These are phyloP conservation scores for Selenia dentaria DNA, from an alignment of 2,888 invertebrate species.

Conservation along the genomic window DNA sequence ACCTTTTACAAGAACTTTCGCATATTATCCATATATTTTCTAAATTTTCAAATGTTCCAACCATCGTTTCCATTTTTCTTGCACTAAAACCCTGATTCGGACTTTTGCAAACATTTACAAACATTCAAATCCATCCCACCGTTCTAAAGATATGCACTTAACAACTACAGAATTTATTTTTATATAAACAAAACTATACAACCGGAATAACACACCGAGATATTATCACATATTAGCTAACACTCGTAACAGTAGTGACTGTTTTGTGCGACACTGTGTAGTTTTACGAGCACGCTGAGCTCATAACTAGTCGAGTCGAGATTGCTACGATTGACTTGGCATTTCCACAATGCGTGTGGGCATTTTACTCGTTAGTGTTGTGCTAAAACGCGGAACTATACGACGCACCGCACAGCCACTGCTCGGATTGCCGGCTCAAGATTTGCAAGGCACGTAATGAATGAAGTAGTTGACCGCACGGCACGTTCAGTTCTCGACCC, in stretches of 20 bases:
- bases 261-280: conserved; percentile 2
- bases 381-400: conserved; percentile 15
- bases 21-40: too few species aligned
- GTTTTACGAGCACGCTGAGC: conserved; percentile 9
- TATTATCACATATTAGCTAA: conserved; percentile 18
- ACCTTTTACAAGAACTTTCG: too few species aligned
- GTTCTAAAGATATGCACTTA: too few species aligned
- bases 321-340: neutral
- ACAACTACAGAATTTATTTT: too few species aligned
- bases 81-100: too few species aligned
- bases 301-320: conserved; percentile 2
- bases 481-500: conserved; percentile 46
- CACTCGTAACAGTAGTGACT: conserved; percentile 4
- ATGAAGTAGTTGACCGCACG: conserved; percentile 27
- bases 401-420: neutral
- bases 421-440: neutral
- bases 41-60: too few species aligned
- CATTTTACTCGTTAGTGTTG: conserved; percentile 5
- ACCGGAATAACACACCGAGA: conserved; percentile 2
- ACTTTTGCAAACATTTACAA: too few species aligned
- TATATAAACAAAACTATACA: too few species aligned
- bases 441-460: conserved; percentile 16
- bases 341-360: conserved; percentile 2
- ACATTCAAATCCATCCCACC: too few species aligned
- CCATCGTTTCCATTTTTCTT: too few species aligned